Evolutionary conservation across 1,140 invertebrate genomes (phyloP).

Genomic region (Bombus picipes): DNA sequence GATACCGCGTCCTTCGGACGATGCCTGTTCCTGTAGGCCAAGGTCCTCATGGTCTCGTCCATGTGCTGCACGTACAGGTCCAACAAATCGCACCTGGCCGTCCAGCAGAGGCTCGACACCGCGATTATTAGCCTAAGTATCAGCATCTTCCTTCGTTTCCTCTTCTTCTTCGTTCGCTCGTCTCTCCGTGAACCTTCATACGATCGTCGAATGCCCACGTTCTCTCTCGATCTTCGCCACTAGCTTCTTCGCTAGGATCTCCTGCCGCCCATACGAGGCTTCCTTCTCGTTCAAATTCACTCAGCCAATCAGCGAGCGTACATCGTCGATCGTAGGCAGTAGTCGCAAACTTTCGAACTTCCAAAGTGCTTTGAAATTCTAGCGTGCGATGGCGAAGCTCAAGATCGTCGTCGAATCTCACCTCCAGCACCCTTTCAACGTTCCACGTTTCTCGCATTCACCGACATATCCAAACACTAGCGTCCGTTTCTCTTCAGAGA

Average conservation of each 20-base stretch:
- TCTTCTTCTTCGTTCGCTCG: constrained; percentile 25
- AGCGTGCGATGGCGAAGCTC: fast-evolving
- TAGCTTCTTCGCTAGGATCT: not conserved
- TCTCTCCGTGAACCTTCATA: constrained; percentile 50
- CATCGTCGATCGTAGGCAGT: not conserved
- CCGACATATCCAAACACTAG: fast-evolving
- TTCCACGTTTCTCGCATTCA: fast-evolving
- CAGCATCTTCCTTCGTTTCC: constrained; percentile 71
- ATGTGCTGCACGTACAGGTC: constrained; percentile 81
- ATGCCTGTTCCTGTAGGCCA: constrained; percentile 60
- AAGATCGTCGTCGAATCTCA: no score
- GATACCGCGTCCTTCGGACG: constrained; percentile 48
- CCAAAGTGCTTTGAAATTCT: no score
- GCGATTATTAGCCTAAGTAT: constrained; percentile 66
- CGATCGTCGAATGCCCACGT: constrained; percentile 15
- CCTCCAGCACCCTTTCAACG: not conserved
- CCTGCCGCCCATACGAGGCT: not conserved
- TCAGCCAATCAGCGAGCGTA: fast-evolving
- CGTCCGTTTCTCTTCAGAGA: not conserved
- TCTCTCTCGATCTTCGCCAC: not conserved
- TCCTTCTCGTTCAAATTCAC: not conserved
- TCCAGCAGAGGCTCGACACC: constrained; percentile 62
- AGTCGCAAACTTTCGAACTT: not conserved
- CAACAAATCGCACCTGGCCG: constrained; percentile 73
- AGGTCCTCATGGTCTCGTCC: constrained; percentile 78